Base-by-base conservation (phyloP, 2,888 invertebrate species). In the Cactoblastis cactorum region DNA sequence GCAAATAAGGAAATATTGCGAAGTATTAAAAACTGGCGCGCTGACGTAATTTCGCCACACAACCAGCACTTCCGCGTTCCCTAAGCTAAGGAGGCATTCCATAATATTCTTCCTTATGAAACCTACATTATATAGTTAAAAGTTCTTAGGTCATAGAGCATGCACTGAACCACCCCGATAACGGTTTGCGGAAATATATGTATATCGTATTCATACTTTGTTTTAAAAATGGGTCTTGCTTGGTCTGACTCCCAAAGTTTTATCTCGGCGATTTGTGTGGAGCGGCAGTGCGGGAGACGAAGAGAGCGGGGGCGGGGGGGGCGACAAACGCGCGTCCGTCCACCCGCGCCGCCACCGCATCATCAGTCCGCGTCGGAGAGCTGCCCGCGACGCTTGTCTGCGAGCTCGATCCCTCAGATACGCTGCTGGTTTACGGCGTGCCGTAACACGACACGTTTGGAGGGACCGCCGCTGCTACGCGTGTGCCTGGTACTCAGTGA, bases 381-480 rank as follows among this genome's bases (percentile, higher is more conserved):
- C 78, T 77, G 80, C 77, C 73, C 76, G 82, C 78, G 83, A 84
- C 86, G 85, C 82, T 82, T 74, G 87, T 81, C 71, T 84, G 80
- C 77, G 81, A 83, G 77, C 75, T 78, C 64, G 77, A 72, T 88
- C 89, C 88, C 88, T 87, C 89, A 90, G 88, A 89, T 88, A 87
- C 88, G 86, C 83, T 88, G 88, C 87, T 88, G 88, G 84, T 86
- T 88, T 88, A 88, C 88, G 88, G 88, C 79, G 83, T 75, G 80
- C 88, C 88, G 88, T 88, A 88, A 88, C 86, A 88, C 86, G 88
- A 88, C 88, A 89, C 88, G 88, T 89, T 89, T 89, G 88, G 88
- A 88, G 88, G 89, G 88, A 87, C 81, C 73, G 75, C 74, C 75
- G 80, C 80, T 80, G 77, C 76, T 79, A 76, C 83, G 81, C 75